These are phyloP conservation scores for Macrotus californicus DNA, from an alignment of 2,113 vertebrate genomes.

Conservation along the genomic window DNA sequence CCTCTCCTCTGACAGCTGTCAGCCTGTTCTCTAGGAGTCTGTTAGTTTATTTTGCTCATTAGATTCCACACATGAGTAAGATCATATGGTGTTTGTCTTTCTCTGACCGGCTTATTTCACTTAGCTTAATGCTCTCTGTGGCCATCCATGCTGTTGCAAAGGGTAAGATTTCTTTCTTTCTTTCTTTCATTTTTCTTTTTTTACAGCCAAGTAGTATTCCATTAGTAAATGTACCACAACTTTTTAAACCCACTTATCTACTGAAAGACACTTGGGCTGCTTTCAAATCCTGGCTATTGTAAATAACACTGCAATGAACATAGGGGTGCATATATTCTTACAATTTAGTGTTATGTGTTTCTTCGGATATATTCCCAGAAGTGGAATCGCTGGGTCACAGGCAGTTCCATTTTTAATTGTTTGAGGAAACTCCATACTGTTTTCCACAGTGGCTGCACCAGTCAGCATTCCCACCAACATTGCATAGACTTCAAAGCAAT, in stretches of 20 bases:
- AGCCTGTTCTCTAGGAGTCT: not conserved
- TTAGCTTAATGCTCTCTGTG: not conserved
- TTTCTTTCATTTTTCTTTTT: not conserved
- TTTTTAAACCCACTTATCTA: not conserved
- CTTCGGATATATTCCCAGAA: not conserved
- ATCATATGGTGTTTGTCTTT: not conserved
- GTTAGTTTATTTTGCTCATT: not conserved
- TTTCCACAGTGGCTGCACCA: not conserved
- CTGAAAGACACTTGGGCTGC: not conserved
- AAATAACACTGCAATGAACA: not conserved
- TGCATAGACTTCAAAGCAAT: not conserved
- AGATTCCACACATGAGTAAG: not conserved
- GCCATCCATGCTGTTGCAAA: not conserved
- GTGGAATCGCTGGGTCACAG: not conserved
- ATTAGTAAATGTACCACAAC: not conserved
- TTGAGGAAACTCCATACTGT: not conserved
- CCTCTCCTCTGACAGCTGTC: not conserved
- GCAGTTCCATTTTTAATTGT: not conserved
- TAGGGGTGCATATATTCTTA: not conserved
- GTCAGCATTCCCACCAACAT: not conserved
- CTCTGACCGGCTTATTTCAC: not conserved
- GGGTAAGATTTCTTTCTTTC: not conserved
- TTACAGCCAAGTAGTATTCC: not conserved
- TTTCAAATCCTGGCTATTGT: not conserved
- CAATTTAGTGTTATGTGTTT: not conserved